Evolutionary conservation across 2,888 invertebrate species (phyloP).

Genomic region (Syritta pipiens): DNA sequence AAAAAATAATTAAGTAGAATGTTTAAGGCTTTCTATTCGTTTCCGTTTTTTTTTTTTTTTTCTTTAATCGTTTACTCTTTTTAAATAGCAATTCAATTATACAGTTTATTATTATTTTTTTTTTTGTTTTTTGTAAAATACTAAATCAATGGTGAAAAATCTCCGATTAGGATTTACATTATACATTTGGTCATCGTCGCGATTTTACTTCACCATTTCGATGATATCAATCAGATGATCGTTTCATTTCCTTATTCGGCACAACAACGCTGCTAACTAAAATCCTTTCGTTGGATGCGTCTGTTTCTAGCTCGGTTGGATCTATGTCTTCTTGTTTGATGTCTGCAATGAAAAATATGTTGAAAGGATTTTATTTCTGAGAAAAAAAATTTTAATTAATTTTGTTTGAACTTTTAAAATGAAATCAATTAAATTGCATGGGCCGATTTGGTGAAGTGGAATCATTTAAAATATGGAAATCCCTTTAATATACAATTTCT

Average conservation of each 20-base stretch:
- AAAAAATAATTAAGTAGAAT: no score
- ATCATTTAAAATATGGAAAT: no score
- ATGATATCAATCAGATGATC: slow-evolving; percentile 48
- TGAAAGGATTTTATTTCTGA: no score
- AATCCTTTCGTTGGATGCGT: slow-evolving; percentile 63
- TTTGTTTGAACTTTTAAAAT: no score
- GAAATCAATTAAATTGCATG: no score
- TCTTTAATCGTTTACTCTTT: slow-evolving; percentile 52
- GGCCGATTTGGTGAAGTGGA: no score
- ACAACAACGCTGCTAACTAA: slow-evolving; percentile 70
- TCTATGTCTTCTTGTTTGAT: slow-evolving; percentile 70
- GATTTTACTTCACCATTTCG: slow-evolving; percentile 3
- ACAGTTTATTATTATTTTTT: no score
- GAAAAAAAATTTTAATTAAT: background rate
- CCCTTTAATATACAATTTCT: no score
- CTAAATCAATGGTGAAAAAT: slow-evolving; percentile 56
- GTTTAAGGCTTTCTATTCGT: background rate
- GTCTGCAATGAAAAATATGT: slow-evolving; percentile 20
- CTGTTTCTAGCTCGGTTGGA: slow-evolving; percentile 70
- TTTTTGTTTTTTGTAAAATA: slow-evolving; percentile 63
- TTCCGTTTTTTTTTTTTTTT: slow-evolving; percentile 14
- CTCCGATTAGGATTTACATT: slow-evolving; percentile 33
- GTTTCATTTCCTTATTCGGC: slow-evolving; percentile 53
- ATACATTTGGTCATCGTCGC: slow-evolving; percentile 51
- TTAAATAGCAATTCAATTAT: slow-evolving; percentile 62